Evolutionary conservation across 1,140 invertebrate genomes (phyloP).

Genomic region (Drosophila sucinea): DNA sequence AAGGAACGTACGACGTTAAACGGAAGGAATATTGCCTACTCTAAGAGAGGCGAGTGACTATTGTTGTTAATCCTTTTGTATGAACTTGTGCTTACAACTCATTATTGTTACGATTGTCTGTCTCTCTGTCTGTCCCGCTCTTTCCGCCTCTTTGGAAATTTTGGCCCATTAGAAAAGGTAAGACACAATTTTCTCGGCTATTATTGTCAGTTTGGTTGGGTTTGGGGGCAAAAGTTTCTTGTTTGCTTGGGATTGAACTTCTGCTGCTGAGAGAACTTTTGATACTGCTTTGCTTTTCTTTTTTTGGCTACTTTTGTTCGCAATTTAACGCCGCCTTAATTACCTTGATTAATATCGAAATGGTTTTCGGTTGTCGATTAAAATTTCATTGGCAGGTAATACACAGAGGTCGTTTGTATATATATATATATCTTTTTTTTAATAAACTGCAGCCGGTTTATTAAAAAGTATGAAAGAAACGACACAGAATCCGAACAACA

Average conservation of each 20-base stretch:
- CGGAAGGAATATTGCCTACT: conserved; percentile 17
- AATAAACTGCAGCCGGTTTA: conserved; percentile 69
- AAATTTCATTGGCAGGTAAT: conserved; percentile 64
- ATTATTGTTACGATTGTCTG: conserved; percentile 66
- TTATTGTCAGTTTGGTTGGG: conserved; percentile 36
- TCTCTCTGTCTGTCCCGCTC: conserved; percentile 2
- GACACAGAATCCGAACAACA: conserved; percentile 6
- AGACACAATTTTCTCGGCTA: conserved; percentile 39
- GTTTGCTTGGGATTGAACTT: conserved; percentile 37
- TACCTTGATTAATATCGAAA: conserved; percentile 62
- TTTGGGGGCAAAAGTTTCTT: conserved; percentile 51
- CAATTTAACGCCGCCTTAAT: conserved; percentile 74
- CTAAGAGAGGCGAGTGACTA: conserved; percentile 35
- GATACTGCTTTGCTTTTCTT: not conserved
- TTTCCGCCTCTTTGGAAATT: not conserved
- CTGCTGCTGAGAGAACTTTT: conserved; percentile 50
- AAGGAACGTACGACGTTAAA: conserved; percentile 1
- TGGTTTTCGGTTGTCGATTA: conserved; percentile 29
- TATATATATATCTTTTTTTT: conserved; percentile 41
- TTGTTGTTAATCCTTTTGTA: conserved; percentile 78
- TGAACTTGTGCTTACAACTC: conserved; percentile 76
- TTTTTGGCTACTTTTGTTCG: conserved; percentile 58
- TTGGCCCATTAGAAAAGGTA: conserved; percentile 27
- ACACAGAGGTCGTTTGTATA: conserved; percentile 27
- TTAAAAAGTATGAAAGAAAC: conserved; percentile 36